Percentiles rank a stretch among this genome's conserved stretches.
Conservation (phyloP, 2,888 invertebrate species). For the Candidula unifasciata region DNA sequence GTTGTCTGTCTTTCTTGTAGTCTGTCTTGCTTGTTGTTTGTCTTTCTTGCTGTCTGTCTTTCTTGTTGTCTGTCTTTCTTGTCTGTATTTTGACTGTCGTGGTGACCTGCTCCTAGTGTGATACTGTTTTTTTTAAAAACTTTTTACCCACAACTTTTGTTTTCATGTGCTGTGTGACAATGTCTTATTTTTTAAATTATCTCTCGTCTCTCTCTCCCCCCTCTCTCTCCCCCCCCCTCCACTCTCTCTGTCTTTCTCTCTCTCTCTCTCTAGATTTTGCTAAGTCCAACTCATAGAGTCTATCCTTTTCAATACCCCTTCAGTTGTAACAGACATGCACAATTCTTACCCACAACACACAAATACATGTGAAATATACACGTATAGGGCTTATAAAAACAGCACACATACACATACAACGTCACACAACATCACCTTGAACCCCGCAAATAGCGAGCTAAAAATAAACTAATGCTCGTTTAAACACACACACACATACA, state of each 20-base stretch:
- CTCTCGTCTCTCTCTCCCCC: not conserved
- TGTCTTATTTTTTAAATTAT: not conserved
- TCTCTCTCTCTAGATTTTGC: not conserved
- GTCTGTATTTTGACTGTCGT: not conserved
- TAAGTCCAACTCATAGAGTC: not conserved
- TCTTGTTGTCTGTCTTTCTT: not conserved
- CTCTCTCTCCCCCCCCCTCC: constrained; percentile 4
- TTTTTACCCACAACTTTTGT: no score
- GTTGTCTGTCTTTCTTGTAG: no score
- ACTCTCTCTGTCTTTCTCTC: constrained; percentile 19
- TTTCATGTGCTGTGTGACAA: no score
- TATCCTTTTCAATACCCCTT: not conserved
- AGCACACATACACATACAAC: not conserved
- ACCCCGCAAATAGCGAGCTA: not conserved
- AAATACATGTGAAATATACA: not conserved
- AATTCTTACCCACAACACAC: not conserved
- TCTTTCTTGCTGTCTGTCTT: not conserved
- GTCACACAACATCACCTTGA: not conserved
- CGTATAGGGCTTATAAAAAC: no score
- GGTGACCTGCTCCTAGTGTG: not conserved
- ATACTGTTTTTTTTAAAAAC: no score
- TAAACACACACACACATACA: not conserved
- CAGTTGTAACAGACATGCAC: not conserved
- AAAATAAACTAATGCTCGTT: not conserved
- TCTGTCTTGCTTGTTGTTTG: not conserved